Conservation (phyloP, 1,140 invertebrate genomes). For the Drosophila setifemur region DNA sequence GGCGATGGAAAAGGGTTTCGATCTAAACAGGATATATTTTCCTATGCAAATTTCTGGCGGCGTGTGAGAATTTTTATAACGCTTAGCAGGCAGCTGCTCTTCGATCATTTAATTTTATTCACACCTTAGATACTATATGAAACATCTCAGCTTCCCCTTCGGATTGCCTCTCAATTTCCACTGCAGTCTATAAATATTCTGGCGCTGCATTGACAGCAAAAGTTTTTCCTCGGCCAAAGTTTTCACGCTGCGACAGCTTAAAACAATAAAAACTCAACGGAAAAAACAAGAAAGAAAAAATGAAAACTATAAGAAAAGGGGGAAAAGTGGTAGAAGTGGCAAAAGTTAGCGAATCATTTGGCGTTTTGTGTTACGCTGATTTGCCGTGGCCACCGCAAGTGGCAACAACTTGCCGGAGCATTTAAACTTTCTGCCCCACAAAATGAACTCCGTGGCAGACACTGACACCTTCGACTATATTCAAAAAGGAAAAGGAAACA, state of each 20-base stretch:
- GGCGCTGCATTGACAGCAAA: conserved; percentile 56
- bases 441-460: conserved; percentile 34
- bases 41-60: conserved; percentile 56
- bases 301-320: not conserved
- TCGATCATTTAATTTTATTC: not conserved
- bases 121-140: conserved; percentile 9
- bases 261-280: conserved; percentile 59
- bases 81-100: conserved; percentile 53
- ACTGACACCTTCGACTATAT: not conserved
- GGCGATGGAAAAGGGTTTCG: conserved; percentile 34
- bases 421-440: conserved; percentile 18
- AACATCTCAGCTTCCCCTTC: not conserved
- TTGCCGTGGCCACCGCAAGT: conserved; percentile 30
- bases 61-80: conserved; percentile 58
- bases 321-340: not conserved
- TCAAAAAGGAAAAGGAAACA: not conserved
- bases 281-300: not conserved
- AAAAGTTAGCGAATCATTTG: conserved; percentile 45
- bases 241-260: conserved; percentile 52
- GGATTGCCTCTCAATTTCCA: not conserved
- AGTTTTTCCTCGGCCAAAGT: conserved; percentile 48
- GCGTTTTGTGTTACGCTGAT: conserved; percentile 45
- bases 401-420: conserved; percentile 32
- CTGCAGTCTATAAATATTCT: conserved; percentile 69
- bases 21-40: not conserved